Base-by-base conservation (phyloP, 2,797 vertebrate genomes). In the Pseudotriccus pelzelni region DNA sequence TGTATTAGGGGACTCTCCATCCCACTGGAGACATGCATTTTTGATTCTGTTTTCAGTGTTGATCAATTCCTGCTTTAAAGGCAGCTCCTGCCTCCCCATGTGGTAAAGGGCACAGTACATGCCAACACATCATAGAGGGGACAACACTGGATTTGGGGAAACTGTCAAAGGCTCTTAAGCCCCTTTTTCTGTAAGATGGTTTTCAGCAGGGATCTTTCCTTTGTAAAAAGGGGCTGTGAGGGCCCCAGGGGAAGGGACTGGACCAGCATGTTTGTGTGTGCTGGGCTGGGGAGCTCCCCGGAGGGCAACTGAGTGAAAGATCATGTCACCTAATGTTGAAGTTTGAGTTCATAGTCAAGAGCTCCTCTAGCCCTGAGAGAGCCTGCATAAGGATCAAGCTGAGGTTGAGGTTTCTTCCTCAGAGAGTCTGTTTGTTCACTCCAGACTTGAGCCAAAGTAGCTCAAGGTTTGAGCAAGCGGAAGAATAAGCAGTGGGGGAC, bases 51-150 rank as follows among this genome's bases (percentile, higher is more conserved):
- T 91, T 80, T 77, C 86, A 77, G 55, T 32, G 2, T 34, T 64
- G 46, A 53, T 89, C 50, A 15, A 55, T 59, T 67, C 39, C 78
- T 79, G 74, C 73, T 78, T n/a, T 67, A 52, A 63, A 59, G 59
- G 73, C 79, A 84, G 55, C 43, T 91, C 55, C 60, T 56, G 46
- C 79, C 69, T 79, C 41, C 36, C 36, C 27, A 34, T 0, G 0
- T 7, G 3, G 23, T 20, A 52, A 64, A 74, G 58, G 53, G 60
- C 52, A 77, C 50, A 53, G 17, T 1, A 12, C 0, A 0, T 50
- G 59, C 79, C 80, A 37, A 2, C 0, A 0, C 1, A 1, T 49
- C 3, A 1, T 4, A 17, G 58, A 44, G 37, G 30, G 58, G 55
- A 58, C 8, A 6, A 27, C 36, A 24, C 14, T 4, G 34, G 37